Evolutionary conservation across 2,113 vertebrate genomes (phyloP).

Genomic region (Crocuta crocuta): DNA sequence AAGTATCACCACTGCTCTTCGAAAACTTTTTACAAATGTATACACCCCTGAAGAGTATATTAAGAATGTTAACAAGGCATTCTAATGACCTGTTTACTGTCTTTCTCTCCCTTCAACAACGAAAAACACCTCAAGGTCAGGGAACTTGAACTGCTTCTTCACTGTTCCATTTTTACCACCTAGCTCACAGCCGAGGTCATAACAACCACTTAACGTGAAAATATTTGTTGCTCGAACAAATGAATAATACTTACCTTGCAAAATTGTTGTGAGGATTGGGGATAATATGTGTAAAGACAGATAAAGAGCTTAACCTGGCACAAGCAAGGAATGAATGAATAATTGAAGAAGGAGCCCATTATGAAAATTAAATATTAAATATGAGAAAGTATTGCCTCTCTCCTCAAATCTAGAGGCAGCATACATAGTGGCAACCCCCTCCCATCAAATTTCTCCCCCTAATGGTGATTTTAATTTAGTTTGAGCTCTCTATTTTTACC

Average conservation of each 20-base stretch:
- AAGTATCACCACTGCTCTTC: background rate
- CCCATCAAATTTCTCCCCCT: background rate
- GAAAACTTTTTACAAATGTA: background rate
- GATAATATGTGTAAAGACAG: background rate
- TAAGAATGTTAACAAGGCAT: background rate
- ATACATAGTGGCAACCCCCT: too few relatives aligned
- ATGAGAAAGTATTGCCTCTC: background rate
- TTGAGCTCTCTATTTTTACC: background rate
- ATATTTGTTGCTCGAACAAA: background rate
- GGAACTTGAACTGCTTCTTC: background rate
- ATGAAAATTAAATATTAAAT: conserved; percentile 19
- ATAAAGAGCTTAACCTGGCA: background rate
- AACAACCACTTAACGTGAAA: conserved; percentile 14
- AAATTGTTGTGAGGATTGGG: background rate
- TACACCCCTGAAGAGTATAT: background rate
- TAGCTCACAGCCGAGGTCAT: background rate
- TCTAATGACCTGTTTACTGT: background rate
- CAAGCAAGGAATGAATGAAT: background rate
- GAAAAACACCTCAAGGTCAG: background rate
- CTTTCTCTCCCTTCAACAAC: background rate
- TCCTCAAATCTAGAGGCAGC: background rate
- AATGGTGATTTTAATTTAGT: background rate
- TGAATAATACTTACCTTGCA: background rate
- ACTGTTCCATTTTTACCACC: background rate
- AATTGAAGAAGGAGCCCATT: background rate